A percentile compares a stretch with the other conserved stretches of the same genome.
phyloP scores from a whole-genome alignment of 2,113 vertebrate genomes.

The Alces alces region DNA sequence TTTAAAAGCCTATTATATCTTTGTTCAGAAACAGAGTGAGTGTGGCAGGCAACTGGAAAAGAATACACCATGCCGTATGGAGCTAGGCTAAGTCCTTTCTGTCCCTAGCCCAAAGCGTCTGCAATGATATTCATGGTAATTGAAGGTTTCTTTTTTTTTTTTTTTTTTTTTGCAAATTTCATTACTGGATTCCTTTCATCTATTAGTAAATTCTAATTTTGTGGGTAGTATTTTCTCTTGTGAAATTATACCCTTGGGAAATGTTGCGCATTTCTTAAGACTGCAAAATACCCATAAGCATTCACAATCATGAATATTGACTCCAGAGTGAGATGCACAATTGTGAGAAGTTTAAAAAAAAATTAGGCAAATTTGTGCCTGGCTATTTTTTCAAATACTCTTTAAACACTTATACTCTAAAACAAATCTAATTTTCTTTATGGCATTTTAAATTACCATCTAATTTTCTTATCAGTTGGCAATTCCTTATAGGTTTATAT shows the following conservation, averaged over 20 bases:
- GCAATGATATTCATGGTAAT: constrained; percentile 36
- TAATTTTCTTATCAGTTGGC: neutral
- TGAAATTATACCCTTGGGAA: constrained; percentile 44
- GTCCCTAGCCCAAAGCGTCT: neutral
- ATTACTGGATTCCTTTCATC: constrained; percentile 54
- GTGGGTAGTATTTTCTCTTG: neutral
- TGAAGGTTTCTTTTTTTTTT: neutral
- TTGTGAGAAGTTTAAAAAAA: neutral
- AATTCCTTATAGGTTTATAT: neutral
- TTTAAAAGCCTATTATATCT: neutral
- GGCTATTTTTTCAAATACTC: neutral
- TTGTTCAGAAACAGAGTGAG: neutral
- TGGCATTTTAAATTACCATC: neutral
- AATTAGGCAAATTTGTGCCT: neutral
- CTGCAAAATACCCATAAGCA: neutral
- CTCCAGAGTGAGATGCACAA: neutral
- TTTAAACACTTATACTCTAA: neutral
- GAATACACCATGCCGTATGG: neutral
- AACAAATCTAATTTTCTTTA: neutral
- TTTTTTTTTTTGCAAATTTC: neutral
- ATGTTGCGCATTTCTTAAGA: neutral
- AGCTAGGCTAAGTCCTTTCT: neutral
- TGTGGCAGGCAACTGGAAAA: neutral
- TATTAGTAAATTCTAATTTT: constrained; percentile 55
- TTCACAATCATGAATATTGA: constrained; percentile 19